phyloP scores from a whole-genome alignment of 2,888 invertebrate species.

The Strigamia crassipes region DNA sequence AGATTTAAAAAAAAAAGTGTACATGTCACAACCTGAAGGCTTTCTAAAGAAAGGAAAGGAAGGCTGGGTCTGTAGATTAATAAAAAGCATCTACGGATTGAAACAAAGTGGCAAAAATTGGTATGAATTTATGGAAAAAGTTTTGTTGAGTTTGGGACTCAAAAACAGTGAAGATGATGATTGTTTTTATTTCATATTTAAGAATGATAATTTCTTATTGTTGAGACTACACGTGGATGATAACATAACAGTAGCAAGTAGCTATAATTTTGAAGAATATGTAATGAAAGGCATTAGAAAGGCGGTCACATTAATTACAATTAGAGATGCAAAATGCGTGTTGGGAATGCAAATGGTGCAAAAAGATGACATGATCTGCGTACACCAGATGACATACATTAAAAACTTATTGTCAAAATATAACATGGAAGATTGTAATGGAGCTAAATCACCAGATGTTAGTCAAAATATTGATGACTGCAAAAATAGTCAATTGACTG shows the following conservation, averaged over 20 bases:
- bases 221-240: neutral
- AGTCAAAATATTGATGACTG: neutral
- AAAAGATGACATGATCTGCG: neutral
- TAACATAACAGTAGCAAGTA: neutral
- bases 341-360: neutral
- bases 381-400: neutral
- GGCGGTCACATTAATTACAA: neutral
- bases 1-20: neutral
- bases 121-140: neutral
- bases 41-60: neutral
- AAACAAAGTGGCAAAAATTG: neutral
- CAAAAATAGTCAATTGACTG: neutral
- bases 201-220: neutral
- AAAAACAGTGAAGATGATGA: neutral
- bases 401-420: neutral
- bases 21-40: neutral
- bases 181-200: neutral
- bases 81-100: neutral
- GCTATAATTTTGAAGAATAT: neutral
- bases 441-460: neutral
- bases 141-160: neutral
- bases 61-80: neutral
- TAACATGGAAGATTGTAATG: neutral
- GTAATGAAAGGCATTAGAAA: neutral
- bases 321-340: neutral